These are phyloP conservation scores for Lomographa bimaculata DNA, from an alignment of 2,888 invertebrate genomes.

Conservation along the genomic window DNA sequence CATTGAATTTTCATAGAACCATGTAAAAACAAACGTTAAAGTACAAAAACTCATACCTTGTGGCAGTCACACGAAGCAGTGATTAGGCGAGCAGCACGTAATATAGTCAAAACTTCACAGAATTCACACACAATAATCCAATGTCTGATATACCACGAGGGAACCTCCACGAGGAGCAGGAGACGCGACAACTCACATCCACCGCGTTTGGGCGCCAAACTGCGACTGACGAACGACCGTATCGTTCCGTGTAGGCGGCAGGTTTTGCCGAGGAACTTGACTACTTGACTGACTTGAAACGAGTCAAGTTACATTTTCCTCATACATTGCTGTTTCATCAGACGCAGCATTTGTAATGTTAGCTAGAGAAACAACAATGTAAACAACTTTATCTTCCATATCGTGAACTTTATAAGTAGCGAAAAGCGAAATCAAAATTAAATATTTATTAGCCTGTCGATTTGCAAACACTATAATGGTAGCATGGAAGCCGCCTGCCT, in stretches of 20 bases:
- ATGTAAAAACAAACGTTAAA: slow-evolving; percentile 21
- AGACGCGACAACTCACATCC: slow-evolving; percentile 37
- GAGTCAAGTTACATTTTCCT: slow-evolving; percentile 13
- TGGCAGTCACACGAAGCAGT: slow-evolving; percentile 40
- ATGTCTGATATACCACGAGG: slow-evolving; percentile 37
- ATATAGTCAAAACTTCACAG: slow-evolving; percentile 46
- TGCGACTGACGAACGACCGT: slow-evolving; percentile 49
- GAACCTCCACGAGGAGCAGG: slow-evolving; percentile 8
- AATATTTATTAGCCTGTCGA: slow-evolving; percentile 38
- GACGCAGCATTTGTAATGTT: background rate
- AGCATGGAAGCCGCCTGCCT: slow-evolving; percentile 43
- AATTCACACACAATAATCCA: slow-evolving; percentile 43
- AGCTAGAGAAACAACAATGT: slow-evolving; percentile 12
- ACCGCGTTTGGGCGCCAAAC: slow-evolving; percentile 58
- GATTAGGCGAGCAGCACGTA: slow-evolving; percentile 43
- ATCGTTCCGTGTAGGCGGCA: slow-evolving; percentile 22
- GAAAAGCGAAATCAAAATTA: slow-evolving; percentile 28
- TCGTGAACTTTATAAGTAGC: slow-evolving; percentile 10
- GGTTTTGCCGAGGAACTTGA: slow-evolving; percentile 29
- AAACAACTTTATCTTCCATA: slow-evolving; percentile 6
- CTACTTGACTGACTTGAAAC: slow-evolving; percentile 11
- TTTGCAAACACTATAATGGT: slow-evolving; percentile 42
- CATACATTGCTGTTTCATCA: slow-evolving; percentile 24
- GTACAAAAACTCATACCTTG: slow-evolving; percentile 42
- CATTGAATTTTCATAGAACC: slow-evolving; percentile 22